Conservation (phyloP, 2,113 vertebrate species). For the Struthio camelus region DNA sequence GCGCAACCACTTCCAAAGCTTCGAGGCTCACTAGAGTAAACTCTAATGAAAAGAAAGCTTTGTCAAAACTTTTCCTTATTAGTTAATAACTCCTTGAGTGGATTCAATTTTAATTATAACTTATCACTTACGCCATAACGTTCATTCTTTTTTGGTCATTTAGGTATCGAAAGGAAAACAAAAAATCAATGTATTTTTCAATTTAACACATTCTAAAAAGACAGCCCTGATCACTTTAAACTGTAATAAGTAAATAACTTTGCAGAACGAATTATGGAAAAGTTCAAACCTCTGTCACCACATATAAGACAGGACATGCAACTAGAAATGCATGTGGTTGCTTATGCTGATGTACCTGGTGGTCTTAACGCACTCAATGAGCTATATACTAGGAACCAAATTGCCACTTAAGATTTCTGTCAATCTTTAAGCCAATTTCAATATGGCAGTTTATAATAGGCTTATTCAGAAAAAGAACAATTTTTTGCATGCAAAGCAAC, state of each 20-base stretch:
- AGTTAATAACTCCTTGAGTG: neutral
- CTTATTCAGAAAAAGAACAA: neutral
- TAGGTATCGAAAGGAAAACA: neutral
- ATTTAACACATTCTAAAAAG: neutral
- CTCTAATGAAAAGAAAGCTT: neutral
- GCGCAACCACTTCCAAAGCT: neutral
- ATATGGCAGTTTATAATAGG: neutral
- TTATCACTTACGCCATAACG: neutral
- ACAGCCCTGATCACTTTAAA: neutral
- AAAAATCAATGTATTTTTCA: neutral
- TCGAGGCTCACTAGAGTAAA: neutral
- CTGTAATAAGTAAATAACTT: neutral
- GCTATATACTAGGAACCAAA: neutral
- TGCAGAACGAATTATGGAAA: neutral
- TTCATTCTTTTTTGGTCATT: neutral
- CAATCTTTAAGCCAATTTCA: neutral
- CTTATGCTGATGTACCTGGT: neutral
- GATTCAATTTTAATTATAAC: neutral
- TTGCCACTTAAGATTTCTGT: neutral
- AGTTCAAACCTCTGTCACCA: neutral
- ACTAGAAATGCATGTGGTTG: neutral
- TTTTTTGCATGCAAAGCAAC: neutral
- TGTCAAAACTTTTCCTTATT: neutral
- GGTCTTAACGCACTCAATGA: neutral
- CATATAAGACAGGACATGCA: rapidly evolving